Conservation (phyloP, 2,113 vertebrate genomes). For the Cheilinus undulatus region DNA sequence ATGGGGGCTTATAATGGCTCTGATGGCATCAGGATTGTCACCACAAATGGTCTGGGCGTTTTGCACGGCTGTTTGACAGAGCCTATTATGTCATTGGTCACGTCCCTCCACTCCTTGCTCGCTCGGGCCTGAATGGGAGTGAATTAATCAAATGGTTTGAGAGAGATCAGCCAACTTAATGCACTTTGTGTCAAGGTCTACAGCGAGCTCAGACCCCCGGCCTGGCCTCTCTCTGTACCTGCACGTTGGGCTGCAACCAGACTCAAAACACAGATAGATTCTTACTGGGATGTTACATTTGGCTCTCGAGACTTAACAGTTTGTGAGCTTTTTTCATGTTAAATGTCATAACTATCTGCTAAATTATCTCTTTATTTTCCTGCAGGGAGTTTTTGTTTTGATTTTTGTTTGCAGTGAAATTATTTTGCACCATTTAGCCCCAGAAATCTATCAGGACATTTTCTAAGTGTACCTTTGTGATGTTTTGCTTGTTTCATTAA, state of each 20-base stretch:
- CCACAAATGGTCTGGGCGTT: constrained; percentile 84
- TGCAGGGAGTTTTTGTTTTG: not conserved
- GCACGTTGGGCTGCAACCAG: constrained; percentile 14
- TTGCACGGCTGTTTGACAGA: constrained; percentile 76
- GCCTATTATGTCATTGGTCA: constrained; percentile 80
- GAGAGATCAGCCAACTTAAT: constrained; percentile 70
- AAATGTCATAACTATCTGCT: not conserved
- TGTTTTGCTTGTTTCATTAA: not conserved
- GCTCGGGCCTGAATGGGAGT: constrained; percentile 66
- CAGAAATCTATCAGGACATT: too few species aligned
- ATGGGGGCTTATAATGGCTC: constrained; percentile 70
- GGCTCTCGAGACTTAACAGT: not conserved
- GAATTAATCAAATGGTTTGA: constrained; percentile 78
- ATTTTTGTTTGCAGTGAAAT: not conserved
- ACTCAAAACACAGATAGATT: constrained; percentile 5
- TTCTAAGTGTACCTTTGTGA: not conserved
- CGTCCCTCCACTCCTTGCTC: constrained; percentile 70
- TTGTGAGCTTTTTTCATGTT: constrained; percentile 5
- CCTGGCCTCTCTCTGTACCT: constrained; percentile 38
- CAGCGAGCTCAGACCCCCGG: constrained; percentile 44
- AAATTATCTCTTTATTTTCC: not conserved
- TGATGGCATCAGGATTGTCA: constrained; percentile 82
- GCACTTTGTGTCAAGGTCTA: constrained; percentile 66
- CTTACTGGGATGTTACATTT: not conserved
- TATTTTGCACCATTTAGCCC: too few species aligned